These are phyloP conservation scores for Pandion haliaetus DNA, from an alignment of 2,113 vertebrate species.

Conservation along the genomic window DNA sequence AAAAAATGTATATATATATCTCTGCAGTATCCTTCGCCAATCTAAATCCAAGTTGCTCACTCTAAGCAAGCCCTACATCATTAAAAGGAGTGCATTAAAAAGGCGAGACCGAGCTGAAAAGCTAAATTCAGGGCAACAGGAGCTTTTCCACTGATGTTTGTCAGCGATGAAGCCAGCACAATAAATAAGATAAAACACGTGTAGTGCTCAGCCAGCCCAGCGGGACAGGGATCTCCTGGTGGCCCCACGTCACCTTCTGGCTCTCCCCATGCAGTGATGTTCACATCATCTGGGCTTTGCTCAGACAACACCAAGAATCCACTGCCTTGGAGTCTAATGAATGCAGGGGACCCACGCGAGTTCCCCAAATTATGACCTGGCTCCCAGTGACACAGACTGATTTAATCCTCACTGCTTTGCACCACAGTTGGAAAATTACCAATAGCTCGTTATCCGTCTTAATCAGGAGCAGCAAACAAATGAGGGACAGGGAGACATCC, in stretches of 20 bases:
- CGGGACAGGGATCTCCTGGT: background rate
- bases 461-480: constrained; percentile 62
- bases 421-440: constrained; percentile 4
- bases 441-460: constrained; percentile 47
- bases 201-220: background rate
- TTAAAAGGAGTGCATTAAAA: background rate
- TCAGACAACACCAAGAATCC: background rate
- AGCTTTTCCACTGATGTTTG: background rate
- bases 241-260: background rate
- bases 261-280: background rate
- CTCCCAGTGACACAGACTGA: constrained; percentile 35
- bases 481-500: constrained; percentile 25
- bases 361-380: background rate
- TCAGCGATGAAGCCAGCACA: background rate
- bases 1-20: background rate
- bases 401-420: constrained; percentile 32
- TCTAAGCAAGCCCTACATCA: background rate
- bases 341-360: background rate
- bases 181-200: background rate
- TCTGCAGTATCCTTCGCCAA: background rate
- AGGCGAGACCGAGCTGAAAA: background rate
- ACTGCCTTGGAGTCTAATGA: background rate
- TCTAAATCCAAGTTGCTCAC: constrained; percentile 24
- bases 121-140: background rate
- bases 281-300: background rate